Conservation (phyloP, 2,113 vertebrate species). For the Callionymus lyra region DNA sequence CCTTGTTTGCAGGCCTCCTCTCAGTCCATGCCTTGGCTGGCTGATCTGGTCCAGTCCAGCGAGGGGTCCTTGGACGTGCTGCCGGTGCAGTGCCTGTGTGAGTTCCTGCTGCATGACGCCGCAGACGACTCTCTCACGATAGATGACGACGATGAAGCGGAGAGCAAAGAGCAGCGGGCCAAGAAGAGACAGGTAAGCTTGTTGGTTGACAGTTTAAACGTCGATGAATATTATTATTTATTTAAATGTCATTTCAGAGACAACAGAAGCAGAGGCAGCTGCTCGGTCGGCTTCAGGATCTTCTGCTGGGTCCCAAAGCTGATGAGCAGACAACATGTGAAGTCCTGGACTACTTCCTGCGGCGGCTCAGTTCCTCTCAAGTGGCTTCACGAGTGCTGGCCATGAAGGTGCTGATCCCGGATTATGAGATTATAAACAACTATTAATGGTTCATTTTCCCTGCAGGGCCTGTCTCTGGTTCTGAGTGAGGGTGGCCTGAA, state of each 20-base stretch:
- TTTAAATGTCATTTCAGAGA: constrained; percentile 62
- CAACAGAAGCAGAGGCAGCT: constrained; percentile 94
- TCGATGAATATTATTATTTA: not conserved
- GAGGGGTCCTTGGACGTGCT: constrained; percentile 95
- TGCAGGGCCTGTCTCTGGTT: constrained; percentile 87
- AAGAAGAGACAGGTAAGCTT: constrained; percentile 81
- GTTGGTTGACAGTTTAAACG: not conserved
- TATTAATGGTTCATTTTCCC: not conserved
- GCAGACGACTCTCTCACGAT: constrained; percentile 73
- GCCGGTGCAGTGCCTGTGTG: constrained; percentile 94
- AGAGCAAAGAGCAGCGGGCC: constrained; percentile 90
- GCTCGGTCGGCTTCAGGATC: constrained; percentile 87
- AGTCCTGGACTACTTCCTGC: constrained; percentile 94
- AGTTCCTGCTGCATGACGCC: constrained; percentile 92
- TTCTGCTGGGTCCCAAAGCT: constrained; percentile 85
- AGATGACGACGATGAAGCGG: constrained; percentile 87
- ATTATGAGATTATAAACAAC: not conserved
- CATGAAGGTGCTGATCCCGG: constrained; percentile 76
- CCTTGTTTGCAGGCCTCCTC: constrained; percentile 79
- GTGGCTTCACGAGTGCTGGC: constrained; percentile 90
- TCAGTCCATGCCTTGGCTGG: constrained; percentile 98
- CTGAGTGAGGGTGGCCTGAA: constrained; percentile 80
- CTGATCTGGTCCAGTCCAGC: constrained; percentile 93
- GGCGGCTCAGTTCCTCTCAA: constrained; percentile 90
- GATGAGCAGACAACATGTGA: constrained; percentile 95